phyloP scores from a whole-genome alignment of 1,140 invertebrate genomes.

The Apis laboriosa region DNA sequence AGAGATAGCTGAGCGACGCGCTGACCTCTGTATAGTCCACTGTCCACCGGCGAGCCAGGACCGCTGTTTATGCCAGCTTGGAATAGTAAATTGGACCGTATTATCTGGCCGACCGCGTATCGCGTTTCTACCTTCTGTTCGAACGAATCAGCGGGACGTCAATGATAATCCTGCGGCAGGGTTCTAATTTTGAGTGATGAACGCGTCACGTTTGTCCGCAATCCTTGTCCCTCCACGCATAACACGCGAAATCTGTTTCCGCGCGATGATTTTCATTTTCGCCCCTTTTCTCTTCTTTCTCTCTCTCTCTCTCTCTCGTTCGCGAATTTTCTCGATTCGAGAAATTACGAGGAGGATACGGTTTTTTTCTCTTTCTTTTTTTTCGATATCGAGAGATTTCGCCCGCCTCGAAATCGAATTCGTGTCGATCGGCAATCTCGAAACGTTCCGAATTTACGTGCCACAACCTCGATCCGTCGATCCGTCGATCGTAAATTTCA shows the following conservation, averaged over 20 bases:
- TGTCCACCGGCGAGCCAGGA: constrained; percentile 16
- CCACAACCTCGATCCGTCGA: too few species aligned
- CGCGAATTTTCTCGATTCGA: too few species aligned
- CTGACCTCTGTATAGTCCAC: constrained; percentile 14
- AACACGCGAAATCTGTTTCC: neutral
- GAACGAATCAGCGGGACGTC: constrained; percentile 42
- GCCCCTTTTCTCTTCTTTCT: too few species aligned
- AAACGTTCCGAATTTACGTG: constrained; percentile 43
- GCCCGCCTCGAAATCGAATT: neutral
- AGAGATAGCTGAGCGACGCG: constrained; percentile 20
- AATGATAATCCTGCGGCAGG: constrained; percentile 46
- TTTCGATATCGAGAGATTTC: too few species aligned
- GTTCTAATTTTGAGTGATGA: constrained; percentile 38
- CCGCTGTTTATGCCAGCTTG: constrained; percentile 57
- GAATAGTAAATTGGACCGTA: constrained; percentile 57
- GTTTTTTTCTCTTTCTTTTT: too few species aligned
- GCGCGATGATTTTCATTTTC: too few species aligned
- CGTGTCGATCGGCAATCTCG: neutral
- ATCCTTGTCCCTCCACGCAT: neutral
- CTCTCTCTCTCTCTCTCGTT: too few species aligned
- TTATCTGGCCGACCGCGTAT: constrained; percentile 54
- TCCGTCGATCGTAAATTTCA: constrained; percentile 34
- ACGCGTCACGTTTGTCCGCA: constrained; percentile 10
- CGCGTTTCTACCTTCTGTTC: constrained; percentile 21
- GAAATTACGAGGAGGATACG: too few species aligned